Evolutionary conservation across 2,113 vertebrate species (phyloP).

Genomic region (Oryzias celebensis): DNA sequence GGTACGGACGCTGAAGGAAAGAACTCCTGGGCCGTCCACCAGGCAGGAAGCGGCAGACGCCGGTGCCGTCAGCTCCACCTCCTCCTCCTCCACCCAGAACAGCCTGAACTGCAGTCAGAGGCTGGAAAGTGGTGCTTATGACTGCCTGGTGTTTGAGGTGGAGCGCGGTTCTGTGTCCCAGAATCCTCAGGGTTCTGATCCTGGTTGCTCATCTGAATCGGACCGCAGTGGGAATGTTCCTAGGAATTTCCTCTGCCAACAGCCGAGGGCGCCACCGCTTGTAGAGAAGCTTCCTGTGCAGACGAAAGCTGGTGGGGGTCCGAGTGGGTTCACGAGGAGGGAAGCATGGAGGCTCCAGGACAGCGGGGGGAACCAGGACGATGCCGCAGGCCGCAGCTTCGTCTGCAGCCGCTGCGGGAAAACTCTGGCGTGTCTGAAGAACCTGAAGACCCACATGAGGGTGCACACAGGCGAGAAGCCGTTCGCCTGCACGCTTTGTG

Average conservation of each 20-base stretch:
- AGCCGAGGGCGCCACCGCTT: conserved; percentile 19
- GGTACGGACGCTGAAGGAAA: neutral
- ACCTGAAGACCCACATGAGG: conserved; percentile 72
- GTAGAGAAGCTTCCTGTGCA: neutral
- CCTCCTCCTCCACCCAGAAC: conserved; percentile 23
- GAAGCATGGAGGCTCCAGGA: conserved; percentile 36
- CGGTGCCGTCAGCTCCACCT: neutral
- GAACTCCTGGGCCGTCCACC: conserved; percentile 20
- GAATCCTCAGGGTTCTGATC: conserved; percentile 22
- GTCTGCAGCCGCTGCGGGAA: conserved; percentile 67
- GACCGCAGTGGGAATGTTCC: neutral
- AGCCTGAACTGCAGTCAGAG: conserved; percentile 12
- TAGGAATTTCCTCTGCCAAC: conserved; percentile 3
- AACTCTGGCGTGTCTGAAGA: conserved; percentile 69
- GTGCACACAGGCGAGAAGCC: conserved; percentile 75
- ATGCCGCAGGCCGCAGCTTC: conserved; percentile 23
- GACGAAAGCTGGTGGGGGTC: neutral
- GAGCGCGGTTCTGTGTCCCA: conserved; percentile 22
- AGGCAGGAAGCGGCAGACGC: conserved; percentile 47
- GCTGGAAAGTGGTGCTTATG: conserved; percentile 8
- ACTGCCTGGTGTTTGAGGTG: conserved; percentile 40
- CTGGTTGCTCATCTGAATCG: conserved; percentile 29
- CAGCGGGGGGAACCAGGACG: neutral
- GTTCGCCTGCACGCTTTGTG: conserved; percentile 66
- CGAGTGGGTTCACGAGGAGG: neutral